Conservation (phyloP, 1,140 invertebrate genomes). For the Gryon sp. region DNA sequence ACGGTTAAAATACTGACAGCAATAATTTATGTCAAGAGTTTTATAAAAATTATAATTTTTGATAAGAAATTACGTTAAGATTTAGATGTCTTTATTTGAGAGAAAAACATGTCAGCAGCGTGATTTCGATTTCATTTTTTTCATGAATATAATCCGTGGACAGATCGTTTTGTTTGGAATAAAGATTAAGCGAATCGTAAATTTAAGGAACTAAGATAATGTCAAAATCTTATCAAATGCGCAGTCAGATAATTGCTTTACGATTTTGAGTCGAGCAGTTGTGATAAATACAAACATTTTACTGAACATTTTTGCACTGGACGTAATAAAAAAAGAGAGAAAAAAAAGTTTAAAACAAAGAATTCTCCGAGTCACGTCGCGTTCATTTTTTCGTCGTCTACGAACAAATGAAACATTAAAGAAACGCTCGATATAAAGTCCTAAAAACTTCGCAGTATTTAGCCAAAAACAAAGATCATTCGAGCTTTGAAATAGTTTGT, state of each 20-base stretch:
- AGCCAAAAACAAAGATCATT: slow-evolving; percentile 33
- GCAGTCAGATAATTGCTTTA: slow-evolving; percentile 48
- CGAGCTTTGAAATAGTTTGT: slow-evolving; percentile 52
- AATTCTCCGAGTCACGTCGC: no score
- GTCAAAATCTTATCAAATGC: slow-evolving; percentile 49
- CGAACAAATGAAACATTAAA: slow-evolving; percentile 3
- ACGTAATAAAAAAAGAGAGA: slow-evolving; percentile 22
- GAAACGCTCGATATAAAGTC: slow-evolving; percentile 8
- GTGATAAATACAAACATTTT: slow-evolving; percentile 49
- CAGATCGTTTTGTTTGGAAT: slow-evolving; percentile 32
- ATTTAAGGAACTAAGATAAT: slow-evolving; percentile 54
- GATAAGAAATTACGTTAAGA: neutral
- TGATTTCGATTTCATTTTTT: slow-evolving; percentile 40
- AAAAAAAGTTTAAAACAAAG: slow-evolving; percentile 1
- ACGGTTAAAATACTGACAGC: no score
- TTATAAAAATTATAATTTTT: neutral
- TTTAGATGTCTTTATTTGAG: no score
- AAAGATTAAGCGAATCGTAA: slow-evolving; percentile 55
- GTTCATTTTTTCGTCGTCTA: neutral
- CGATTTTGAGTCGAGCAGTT: slow-evolving; percentile 35
- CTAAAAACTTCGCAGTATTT: slow-evolving; percentile 27
- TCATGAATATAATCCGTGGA: slow-evolving; percentile 27
- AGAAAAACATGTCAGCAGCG: neutral
- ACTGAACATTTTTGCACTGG: slow-evolving; percentile 43
- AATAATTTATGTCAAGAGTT: neutral